Conservation (phyloP, 2,797 vertebrate genomes). For the Fundulus diaphanus region DNA sequence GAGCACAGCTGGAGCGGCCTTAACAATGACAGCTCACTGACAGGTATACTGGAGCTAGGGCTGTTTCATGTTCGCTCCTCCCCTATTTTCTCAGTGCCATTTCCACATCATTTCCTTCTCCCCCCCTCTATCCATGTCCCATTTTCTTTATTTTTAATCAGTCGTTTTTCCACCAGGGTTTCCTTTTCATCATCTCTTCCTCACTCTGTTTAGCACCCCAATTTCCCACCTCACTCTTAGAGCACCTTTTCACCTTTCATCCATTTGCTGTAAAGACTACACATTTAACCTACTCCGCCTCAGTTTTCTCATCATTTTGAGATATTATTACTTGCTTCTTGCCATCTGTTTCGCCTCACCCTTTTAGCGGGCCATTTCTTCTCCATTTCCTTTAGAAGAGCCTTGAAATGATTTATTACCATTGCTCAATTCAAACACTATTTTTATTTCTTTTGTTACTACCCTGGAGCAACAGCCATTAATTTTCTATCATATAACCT, state of each 20-base stretch:
- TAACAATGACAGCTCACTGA: constrained; percentile 76
- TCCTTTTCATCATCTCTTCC: constrained; percentile 13
- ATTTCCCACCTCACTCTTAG: constrained; percentile 41
- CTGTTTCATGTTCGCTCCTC: constrained; percentile 69
- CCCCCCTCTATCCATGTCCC: constrained; percentile 18
- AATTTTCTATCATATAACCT: constrained; percentile 29
- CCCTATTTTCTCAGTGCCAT: constrained; percentile 38
- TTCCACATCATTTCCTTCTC: constrained; percentile 51
- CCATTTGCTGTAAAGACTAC: constrained; percentile 43
- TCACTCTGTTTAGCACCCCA: constrained; percentile 25
- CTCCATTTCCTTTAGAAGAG: constrained; percentile 32
- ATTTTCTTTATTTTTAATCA: constrained; percentile 47
- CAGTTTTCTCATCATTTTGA: constrained; percentile 49
- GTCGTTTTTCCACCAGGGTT: constrained; percentile 15
- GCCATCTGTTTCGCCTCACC: constrained; percentile 36
- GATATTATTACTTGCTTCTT: constrained; percentile 54
- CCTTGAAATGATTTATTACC: constrained; percentile 39
- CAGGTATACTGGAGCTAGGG: constrained; percentile 70
- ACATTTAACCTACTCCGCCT: constrained; percentile 45
- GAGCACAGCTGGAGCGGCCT: constrained; percentile 74
- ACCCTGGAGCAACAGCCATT: constrained; percentile 28
- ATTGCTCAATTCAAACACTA: constrained; percentile 53
- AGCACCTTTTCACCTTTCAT: constrained; percentile 47
- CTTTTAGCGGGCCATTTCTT: constrained; percentile 29
- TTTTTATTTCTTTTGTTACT: constrained; percentile 51